Evolutionary conservation across 2,888 invertebrate species (phyloP), one percentile per base, ranked within the genome.

Genomic region (Eilema griseolum): DNA sequence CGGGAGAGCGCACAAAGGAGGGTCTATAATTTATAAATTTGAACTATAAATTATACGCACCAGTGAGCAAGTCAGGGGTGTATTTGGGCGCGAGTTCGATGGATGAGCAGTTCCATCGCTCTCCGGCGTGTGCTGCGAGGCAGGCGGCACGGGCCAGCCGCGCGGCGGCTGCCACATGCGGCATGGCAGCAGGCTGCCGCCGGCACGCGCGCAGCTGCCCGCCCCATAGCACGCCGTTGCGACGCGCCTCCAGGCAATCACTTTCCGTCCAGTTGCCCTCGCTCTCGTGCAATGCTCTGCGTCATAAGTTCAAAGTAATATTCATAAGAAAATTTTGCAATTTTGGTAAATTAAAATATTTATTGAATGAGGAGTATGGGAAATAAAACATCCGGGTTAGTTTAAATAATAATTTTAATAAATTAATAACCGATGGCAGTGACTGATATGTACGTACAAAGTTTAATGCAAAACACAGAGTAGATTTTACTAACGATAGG

Each of bases 81-180:
- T 97, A 96, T 81, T 96, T 95, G 0, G 98, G 98, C 0, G 97
- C 97, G 28, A 95, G 94, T 60, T 96, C 96, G 67, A 98, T 96
- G 61, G 97, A 97, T 72, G 97, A 97, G 92, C 98, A 98, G 93
- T 98, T 98, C 98, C 98, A 98, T 72, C 98, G 94, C 75, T 97
- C 96, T 83, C 97, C 96, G 33, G 95, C 95, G 91, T 98, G 97
- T 31, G 97, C 96, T 76, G 95, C 92, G 89, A 97, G 97, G 90
- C 98, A 98, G 65, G 97, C 96, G 74, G 96, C 93, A 66, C 96
- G 95, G 8, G 98, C 96, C 71, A 97, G 93, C 57, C 95, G 94
- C 7, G 98, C 97, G 0, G 98, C 98, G 66, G 96, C 96, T n/a
- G 97, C 97, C 73, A 98, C 96, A 85, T 97, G 97, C 66, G 97